Evolutionary conservation across 1,140 invertebrate species (phyloP).

Genomic region (Alviniconcha marisindica): DNA sequence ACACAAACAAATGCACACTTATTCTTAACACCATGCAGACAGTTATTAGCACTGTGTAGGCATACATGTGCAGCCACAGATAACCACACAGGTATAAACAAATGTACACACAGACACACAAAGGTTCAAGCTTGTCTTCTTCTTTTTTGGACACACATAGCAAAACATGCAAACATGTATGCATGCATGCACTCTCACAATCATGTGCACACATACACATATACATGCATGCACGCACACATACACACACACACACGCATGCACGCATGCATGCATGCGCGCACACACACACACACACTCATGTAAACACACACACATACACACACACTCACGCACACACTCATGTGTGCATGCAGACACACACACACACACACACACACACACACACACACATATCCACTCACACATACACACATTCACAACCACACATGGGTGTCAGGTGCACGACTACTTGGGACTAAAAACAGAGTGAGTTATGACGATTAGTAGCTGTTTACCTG

Average conservation of each 20-base stretch:
- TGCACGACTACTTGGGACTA: too few species aligned
- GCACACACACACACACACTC: conserved; percentile 1
- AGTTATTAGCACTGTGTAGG: too few species aligned
- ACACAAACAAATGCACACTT: neutral
- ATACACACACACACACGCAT: neutral
- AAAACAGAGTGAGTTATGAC: too few species aligned
- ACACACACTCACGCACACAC: neutral
- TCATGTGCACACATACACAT: neutral
- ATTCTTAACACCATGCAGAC: too few species aligned
- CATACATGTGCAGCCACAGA: too few species aligned
- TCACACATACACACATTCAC: too few species aligned
- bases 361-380: conserved; percentile 6
- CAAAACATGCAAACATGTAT: neutral
- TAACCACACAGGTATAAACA: too few species aligned
- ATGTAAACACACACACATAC: neutral
- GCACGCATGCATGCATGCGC: neutral
- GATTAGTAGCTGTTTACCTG: too few species aligned
- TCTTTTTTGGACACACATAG: neutral
- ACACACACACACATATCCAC: neutral
- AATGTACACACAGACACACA: neutral
- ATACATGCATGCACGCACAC: neutral
- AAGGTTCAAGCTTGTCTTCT: neutral
- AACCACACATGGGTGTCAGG: too few species aligned
- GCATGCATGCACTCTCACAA: neutral
- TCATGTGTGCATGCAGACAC: neutral